Conservation (phyloP, 2,113 vertebrate species). For the Neogale vison region DNA sequence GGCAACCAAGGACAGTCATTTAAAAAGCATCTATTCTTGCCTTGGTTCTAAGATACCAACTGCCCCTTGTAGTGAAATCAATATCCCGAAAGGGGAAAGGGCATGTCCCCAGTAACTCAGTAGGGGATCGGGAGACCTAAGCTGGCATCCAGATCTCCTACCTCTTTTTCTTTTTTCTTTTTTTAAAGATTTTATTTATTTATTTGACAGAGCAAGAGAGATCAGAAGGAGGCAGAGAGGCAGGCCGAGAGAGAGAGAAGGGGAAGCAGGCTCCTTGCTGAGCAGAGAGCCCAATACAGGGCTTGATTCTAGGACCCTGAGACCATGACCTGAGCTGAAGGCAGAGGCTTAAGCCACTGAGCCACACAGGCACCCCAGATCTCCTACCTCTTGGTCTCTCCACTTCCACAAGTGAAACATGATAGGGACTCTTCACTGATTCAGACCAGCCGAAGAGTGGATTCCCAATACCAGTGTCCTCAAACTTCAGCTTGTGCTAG, state of each 20-base stretch:
- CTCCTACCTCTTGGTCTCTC: background rate
- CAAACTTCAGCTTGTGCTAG: background rate
- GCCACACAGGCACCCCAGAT: too few relatives aligned
- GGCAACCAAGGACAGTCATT: background rate
- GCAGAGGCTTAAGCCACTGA: too few relatives aligned
- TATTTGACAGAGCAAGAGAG: too few relatives aligned
- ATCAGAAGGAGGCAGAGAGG: too few relatives aligned
- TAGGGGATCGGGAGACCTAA: background rate
- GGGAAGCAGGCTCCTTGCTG: too few relatives aligned
- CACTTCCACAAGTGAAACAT: background rate
- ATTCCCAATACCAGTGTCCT: background rate
- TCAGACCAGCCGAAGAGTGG: background rate
- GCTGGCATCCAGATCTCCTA: too few relatives aligned
- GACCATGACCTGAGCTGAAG: too few relatives aligned
- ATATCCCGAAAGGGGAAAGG: background rate
- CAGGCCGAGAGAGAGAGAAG: too few relatives aligned
- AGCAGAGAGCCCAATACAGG: too few relatives aligned
- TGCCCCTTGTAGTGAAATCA: background rate
- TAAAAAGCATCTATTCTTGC: background rate
- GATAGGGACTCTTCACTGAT: background rate
- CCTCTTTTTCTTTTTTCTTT: background rate
- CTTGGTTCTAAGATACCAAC: background rate
- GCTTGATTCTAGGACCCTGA: too few relatives aligned
- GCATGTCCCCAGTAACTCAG: background rate
- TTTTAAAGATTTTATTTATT: too few relatives aligned